phyloP scores from a whole-genome alignment of 2,797 vertebrate species.

The Betta splendens region DNA sequence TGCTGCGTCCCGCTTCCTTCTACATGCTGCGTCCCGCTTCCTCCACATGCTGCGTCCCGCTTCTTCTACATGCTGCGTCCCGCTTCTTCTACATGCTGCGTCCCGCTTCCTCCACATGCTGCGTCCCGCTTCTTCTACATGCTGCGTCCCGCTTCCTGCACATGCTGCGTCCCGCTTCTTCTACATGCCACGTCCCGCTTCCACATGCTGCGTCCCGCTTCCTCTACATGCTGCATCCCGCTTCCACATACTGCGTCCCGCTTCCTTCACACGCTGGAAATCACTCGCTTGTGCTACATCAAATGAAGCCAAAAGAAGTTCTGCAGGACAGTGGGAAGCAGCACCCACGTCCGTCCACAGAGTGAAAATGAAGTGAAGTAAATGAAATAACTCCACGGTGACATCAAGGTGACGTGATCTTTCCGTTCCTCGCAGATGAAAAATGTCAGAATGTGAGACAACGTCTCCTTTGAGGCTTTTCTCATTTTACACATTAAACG shows the following conservation, averaged over 20 bases:
- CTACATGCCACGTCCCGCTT: conserved; percentile 38
- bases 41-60: too few relatives aligned
- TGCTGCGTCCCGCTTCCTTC: too few relatives aligned
- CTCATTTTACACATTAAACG: background rate
- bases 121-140: background rate
- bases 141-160: too few relatives aligned
- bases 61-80: conserved; percentile 19
- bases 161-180: conserved; percentile 21
- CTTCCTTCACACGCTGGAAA: conserved; percentile 18
- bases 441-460: background rate
- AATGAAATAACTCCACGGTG: too few relatives aligned
- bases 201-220: background rate
- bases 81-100: conserved; percentile 33
- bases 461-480: background rate
- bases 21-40: background rate
- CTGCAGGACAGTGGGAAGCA: background rate
- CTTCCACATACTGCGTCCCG: conserved; percentile 19
- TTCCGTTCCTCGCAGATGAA: too few relatives aligned
- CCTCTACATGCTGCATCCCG: too few relatives aligned
- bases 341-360: too few relatives aligned
- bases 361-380: too few relatives aligned
- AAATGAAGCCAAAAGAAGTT: background rate
- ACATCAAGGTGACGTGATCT: too few relatives aligned
- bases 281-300: background rate
- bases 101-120: too few relatives aligned